Evolutionary conservation across 1,140 invertebrate species (phyloP).

Genomic region (Asbolus verrucosus): DNA sequence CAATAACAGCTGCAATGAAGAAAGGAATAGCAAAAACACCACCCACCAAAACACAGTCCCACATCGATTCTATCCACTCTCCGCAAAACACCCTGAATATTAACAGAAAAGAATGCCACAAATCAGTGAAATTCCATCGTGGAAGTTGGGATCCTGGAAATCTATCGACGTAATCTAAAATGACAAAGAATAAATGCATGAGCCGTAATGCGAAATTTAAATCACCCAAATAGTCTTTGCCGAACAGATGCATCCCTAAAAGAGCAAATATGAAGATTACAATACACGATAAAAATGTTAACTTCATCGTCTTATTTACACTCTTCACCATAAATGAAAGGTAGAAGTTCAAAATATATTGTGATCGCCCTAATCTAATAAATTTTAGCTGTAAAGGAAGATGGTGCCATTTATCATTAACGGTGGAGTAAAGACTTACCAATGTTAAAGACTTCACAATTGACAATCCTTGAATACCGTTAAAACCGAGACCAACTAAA

Average conservation of each 20-base stretch:
- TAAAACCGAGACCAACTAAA: conserved; percentile 90
- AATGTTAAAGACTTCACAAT: conserved; percentile 97
- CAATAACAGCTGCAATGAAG: conserved; percentile 96
- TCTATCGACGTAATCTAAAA: conserved; percentile 80
- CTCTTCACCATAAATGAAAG: conserved; percentile 99
- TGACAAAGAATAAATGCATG: too few relatives aligned
- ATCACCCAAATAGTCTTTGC: conserved; percentile 91
- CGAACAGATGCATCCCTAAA: conserved; percentile 98
- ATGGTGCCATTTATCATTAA: conserved; percentile 10
- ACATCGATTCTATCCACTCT: conserved; percentile 99
- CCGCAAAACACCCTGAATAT: conserved; percentile 97
- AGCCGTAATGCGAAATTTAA: too few relatives aligned
- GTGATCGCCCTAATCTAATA: conserved; percentile 98
- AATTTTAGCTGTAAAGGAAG: conserved; percentile 87
- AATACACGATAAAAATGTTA: conserved; percentile 97
- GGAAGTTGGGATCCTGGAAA: conserved; percentile 85
- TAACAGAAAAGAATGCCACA: conserved; percentile 99
- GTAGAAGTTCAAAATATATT: conserved; percentile 94
- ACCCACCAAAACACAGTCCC: conserved; percentile 95
- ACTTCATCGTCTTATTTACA: conserved; percentile 96
- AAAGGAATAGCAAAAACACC: conserved; percentile 95
- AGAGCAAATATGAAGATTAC: conserved; percentile 99
- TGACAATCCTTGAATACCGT: conserved; percentile 94
- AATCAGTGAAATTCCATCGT: conserved; percentile 97
- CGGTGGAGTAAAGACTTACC: conserved; percentile 73